Percentiles rank a stretch among this genome's conserved stretches.
Evolutionary conservation across 2,888 invertebrate species (phyloP).

Genomic region (Drosophila vallismaia): DNA sequence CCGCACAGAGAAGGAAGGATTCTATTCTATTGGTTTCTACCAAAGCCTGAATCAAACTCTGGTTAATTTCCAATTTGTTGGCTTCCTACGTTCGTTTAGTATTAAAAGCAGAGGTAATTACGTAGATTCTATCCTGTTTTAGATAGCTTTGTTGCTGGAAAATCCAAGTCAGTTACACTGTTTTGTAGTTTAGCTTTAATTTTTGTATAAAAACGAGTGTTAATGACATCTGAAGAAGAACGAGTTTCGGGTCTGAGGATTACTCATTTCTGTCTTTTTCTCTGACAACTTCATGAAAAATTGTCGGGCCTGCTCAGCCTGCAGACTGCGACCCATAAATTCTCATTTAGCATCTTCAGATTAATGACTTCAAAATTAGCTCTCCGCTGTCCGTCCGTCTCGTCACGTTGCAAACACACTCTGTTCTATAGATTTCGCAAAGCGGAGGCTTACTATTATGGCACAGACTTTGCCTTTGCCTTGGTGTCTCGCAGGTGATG

Average conservation of each 20-base stretch:
- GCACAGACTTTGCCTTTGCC: slow-evolving; percentile 39
- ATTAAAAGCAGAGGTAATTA: too few relatives aligned
- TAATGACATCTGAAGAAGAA: slow-evolving; percentile 70
- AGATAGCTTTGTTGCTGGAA: too few relatives aligned
- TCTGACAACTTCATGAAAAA: slow-evolving; percentile 69
- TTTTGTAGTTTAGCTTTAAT: too few relatives aligned
- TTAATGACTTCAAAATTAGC: slow-evolving; percentile 68
- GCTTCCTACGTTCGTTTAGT: too few relatives aligned
- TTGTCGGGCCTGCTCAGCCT: slow-evolving; percentile 49
- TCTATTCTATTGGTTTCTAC: too few relatives aligned
- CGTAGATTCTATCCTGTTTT: too few relatives aligned
- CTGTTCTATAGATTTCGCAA: slow-evolving; percentile 34
- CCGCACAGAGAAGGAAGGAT: too few relatives aligned
- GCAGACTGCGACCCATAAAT: slow-evolving; percentile 73
- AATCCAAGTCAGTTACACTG: too few relatives aligned
- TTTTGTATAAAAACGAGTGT: slow-evolving; percentile 49
- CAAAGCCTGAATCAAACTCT: too few relatives aligned
- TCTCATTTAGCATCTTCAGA: slow-evolving; percentile 78
- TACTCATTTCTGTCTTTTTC: slow-evolving; percentile 35
- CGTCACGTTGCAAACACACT: slow-evolving; percentile 1
- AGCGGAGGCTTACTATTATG: slow-evolving; percentile 40
- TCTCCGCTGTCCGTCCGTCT: neutral
- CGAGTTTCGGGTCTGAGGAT: slow-evolving; percentile 40
- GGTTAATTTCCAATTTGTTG: too few relatives aligned
- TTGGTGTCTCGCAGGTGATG: slow-evolving; percentile 48